These are phyloP conservation scores for Colostygia pectinataria DNA, from an alignment of 2,888 invertebrate genomes.

Conservation along the genomic window DNA sequence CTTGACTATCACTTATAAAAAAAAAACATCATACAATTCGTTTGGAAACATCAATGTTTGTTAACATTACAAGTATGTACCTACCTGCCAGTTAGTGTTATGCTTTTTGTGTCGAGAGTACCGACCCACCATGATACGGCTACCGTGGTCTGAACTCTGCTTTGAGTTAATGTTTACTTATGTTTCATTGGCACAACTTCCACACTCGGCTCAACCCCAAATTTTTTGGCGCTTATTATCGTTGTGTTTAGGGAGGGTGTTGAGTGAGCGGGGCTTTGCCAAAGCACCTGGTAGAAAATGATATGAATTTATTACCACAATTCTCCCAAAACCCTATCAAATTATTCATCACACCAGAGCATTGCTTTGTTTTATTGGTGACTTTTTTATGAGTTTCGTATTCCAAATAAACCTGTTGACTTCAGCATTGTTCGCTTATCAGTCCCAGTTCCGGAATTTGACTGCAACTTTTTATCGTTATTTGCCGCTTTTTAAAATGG, in stretches of 20 bases:
- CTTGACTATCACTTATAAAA: too few relatives aligned
- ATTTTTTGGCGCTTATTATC: slow-evolving; percentile 17
- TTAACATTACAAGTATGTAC: neutral
- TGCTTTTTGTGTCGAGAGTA: slow-evolving; percentile 9
- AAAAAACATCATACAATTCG: too few relatives aligned
- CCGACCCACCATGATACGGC: slow-evolving; percentile 5
- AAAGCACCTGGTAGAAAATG: slow-evolving; percentile 17
- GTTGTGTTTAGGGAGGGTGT: slow-evolving; percentile 8
- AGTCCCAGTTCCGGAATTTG: too few relatives aligned
- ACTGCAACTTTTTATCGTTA: neutral
- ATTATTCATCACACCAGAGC: slow-evolving; percentile 5
- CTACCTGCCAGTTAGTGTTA: slow-evolving; percentile 13
- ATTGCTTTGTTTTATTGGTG: slow-evolving; percentile 5
- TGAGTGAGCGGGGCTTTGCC: slow-evolving; percentile 11
- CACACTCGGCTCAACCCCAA: slow-evolving; percentile 10
- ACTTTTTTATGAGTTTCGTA: neutral
- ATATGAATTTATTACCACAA: slow-evolving; percentile 17
- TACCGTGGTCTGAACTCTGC: slow-evolving; percentile 14
- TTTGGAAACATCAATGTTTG: neutral
- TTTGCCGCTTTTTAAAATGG: too few relatives aligned
- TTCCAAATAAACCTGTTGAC: neutral
- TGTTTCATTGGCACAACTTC: slow-evolving; percentile 21
- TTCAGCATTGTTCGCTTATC: too few relatives aligned
- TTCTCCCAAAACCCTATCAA: slow-evolving; percentile 3
- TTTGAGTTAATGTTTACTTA: slow-evolving; percentile 21